Evolutionary conservation across 2,888 invertebrate species (phyloP).

Genomic region (Aphrophora alni): DNA sequence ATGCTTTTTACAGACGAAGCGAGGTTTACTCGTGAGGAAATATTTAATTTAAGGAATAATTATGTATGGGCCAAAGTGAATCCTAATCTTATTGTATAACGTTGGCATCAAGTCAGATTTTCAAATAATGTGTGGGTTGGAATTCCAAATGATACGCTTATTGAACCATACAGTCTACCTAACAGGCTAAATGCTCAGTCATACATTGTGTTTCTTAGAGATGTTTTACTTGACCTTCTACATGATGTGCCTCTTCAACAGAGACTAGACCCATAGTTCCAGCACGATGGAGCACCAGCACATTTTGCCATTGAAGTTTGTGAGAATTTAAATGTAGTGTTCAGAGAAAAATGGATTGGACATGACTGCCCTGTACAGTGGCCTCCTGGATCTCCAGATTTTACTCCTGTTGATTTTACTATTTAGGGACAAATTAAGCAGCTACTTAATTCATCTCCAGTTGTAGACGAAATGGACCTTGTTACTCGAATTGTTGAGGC

Average conservation of each 20-base stretch:
- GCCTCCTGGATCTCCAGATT: background rate
- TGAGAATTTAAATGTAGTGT: conserved; percentile 10
- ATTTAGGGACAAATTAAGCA: background rate
- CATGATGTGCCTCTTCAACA: background rate
- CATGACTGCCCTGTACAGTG: background rate
- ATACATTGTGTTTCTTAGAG: conserved; percentile 23
- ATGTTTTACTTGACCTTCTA: conserved; percentile 12
- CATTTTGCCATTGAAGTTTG: conserved; percentile 18
- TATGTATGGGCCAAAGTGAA: conserved; percentile 20
- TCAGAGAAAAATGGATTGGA: conserved; percentile 12
- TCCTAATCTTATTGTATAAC: conserved; percentile 11
- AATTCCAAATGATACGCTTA: conserved; percentile 12
- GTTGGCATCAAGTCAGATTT: conserved; percentile 7
- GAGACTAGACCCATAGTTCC: conserved; percentile 9
- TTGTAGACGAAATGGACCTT: conserved; percentile 22
- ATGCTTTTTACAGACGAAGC: conserved; percentile 20
- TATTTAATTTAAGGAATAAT: conserved; percentile 19
- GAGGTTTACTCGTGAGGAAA: conserved; percentile 6
- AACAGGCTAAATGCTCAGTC: conserved; percentile 15
- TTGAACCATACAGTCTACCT: conserved; percentile 13
- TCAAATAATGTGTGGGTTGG: conserved; percentile 18
- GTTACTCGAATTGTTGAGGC: conserved; percentile 13
- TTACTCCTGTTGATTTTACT: background rate
- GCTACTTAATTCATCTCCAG: conserved; percentile 1
- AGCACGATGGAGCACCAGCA: conserved; percentile 19